Base-by-base conservation (phyloP, 2,113 vertebrate species). In the Myotis brandtii region DNA sequence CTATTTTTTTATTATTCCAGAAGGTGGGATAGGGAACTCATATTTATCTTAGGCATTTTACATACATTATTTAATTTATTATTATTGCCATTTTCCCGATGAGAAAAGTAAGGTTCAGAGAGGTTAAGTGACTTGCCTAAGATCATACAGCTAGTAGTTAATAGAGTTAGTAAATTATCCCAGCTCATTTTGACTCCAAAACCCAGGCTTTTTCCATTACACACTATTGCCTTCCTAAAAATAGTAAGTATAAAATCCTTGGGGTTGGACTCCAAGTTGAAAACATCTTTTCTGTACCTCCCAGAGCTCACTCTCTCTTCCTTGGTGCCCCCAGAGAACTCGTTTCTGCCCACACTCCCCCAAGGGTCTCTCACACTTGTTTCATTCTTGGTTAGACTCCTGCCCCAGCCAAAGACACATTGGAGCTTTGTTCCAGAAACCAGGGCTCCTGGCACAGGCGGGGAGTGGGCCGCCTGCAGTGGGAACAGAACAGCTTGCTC, bases 391-490 rank as follows among this genome's bases (percentile, higher is more conserved):
- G 32, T 59, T 54, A 46, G 50, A 56, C 67, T 83, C 64, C 62
- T 89, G 85, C 17, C 9, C 20, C n/a, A 85, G 66, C n/a, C 52
- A 40, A 37, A 69, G 66, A 59, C 85, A 46, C 64, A 5, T 4
- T 46, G 48, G 81, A 90, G 54, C 56, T 97, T 93, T 94, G 77
- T 59, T 85, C 88, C 67, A 30, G 73, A 92, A 77, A 64, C 90
- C 8, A 21, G 66, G 46, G 79, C 52, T 90, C 32, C 46, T 30
- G 75, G 73, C 46, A 14, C 2, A 72, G 91, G 73, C 84, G 34
- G 88, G 62, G 62, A 62, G n/a, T 5, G 30, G 66, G 73, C n/a
- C 0, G 27, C 93, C 87, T 40, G 52, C 7, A 14, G 83, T 1
- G 75, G 95, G 85, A 86, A 64, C 46, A 62, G 87, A 72, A 91